These are phyloP conservation scores for Dromaius novaehollandiae DNA, from an alignment of 2,113 vertebrate genomes.

Conservation along the genomic window DNA sequence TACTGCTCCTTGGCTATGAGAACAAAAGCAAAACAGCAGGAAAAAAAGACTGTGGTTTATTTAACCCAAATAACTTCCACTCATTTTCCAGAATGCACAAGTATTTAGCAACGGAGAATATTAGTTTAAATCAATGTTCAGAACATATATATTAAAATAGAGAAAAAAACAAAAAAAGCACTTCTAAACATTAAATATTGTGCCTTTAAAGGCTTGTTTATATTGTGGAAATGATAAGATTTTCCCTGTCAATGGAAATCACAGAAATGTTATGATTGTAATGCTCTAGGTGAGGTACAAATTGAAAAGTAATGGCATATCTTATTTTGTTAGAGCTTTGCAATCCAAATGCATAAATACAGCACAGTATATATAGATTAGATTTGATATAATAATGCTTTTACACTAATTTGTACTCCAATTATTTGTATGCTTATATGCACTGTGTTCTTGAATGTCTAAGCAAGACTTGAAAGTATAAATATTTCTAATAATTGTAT, in stretches of 20 bases:
- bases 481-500: conserved; percentile 1
- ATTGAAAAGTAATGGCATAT: neutral
- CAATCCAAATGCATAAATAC: neutral
- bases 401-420: neutral
- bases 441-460: neutral
- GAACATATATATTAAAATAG: neutral
- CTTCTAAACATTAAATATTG: neutral
- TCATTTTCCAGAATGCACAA: conserved; percentile 15
- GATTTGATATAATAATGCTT: neutral
- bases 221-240: neutral
- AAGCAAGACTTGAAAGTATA: neutral
- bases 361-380: neutral
- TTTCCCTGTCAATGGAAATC: neutral
- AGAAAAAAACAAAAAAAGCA: neutral
- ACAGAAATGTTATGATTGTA: neutral
- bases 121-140: neutral
- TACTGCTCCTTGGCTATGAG: conserved; percentile 4
- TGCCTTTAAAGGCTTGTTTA: neutral
- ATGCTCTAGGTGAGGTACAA: neutral
- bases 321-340: neutral
- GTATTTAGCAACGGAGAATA: neutral
- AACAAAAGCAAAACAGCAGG: conserved; percentile 31
- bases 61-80: conserved; percentile 23
- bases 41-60: neutral
- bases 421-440: neutral